Conservation (phyloP, 2,113 vertebrate species). For the Spea multiplicata region DNA sequence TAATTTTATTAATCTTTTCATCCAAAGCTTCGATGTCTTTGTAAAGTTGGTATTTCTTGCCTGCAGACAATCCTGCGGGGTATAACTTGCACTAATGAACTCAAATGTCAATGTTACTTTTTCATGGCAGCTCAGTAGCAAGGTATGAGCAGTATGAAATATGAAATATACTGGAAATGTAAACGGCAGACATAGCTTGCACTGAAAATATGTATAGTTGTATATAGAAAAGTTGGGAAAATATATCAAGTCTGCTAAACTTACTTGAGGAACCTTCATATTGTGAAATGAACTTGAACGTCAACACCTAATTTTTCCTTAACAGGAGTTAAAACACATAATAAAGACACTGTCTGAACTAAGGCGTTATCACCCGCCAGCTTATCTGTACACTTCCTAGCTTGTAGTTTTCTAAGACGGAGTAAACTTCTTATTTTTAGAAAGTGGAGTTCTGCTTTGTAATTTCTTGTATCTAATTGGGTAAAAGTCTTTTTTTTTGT, state of each 20-base stretch:
- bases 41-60: conserved; percentile 58
- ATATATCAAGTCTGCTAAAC: conserved; percentile 60
- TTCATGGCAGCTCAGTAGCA: conserved; percentile 74
- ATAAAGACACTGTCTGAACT: conserved; percentile 81
- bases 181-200: conserved; percentile 73
- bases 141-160: conserved; percentile 63
- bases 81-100: conserved; percentile 75
- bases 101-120: conserved; percentile 62
- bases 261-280: conserved; percentile 68
- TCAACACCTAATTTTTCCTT: conserved; percentile 67
- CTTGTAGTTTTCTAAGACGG: conserved; percentile 83
- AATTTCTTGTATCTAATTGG: conserved; percentile 84
- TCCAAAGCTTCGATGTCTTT: conserved; percentile 61
- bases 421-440: conserved; percentile 86
- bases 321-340: conserved; percentile 74
- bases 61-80: conserved; percentile 65
- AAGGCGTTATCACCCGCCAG: conserved; percentile 79
- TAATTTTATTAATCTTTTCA: conserved; percentile 59
- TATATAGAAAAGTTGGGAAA: conserved; percentile 61
- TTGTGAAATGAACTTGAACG: conserved; percentile 67
- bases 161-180: conserved; percentile 71
- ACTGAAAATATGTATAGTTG: conserved; percentile 77
- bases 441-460: conserved; percentile 85
- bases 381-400: conserved; percentile 81
- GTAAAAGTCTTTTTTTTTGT: conserved; percentile 73